Conservation (phyloP, 1,140 invertebrate species). For the Drosophila miranda region DNA sequence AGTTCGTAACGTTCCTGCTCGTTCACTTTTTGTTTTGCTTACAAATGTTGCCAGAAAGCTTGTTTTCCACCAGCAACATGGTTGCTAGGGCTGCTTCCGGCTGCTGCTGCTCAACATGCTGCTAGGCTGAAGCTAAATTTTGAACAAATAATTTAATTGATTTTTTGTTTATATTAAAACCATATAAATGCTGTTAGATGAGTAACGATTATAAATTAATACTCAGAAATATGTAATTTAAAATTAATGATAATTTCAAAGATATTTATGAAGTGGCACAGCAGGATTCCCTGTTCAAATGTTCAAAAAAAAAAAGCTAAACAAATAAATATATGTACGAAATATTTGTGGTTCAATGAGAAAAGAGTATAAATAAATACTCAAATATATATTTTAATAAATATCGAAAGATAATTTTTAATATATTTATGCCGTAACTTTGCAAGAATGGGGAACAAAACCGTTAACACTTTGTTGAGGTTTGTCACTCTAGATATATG, state of each 20-base stretch:
- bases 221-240: background rate
- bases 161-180: slow-evolving; percentile 6
- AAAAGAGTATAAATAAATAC: too few relatives aligned
- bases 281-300: too few relatives aligned
- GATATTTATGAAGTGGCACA: background rate
- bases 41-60: background rate
- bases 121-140: background rate
- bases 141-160: slow-evolving; percentile 17
- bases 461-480: too few relatives aligned
- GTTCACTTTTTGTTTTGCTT: slow-evolving; percentile 15
- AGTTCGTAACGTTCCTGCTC: too few relatives aligned
- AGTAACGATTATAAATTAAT: background rate
- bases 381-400: slow-evolving; percentile 1
- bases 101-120: slow-evolving; percentile 24
- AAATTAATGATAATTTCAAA: slow-evolving; percentile 11
- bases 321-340: too few relatives aligned
- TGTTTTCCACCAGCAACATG: too few relatives aligned
- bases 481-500: too few relatives aligned
- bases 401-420: background rate
- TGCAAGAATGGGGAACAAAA: too few relatives aligned
- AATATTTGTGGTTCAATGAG: too few relatives aligned
- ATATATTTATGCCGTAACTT: background rate
- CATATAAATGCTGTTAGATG: slow-evolving; percentile 17
- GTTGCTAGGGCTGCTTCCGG: slow-evolving; percentile 50
- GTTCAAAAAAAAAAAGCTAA: too few relatives aligned